Conservation (phyloP, 2,888 invertebrate species). For the Cryptus viduatorius region DNA sequence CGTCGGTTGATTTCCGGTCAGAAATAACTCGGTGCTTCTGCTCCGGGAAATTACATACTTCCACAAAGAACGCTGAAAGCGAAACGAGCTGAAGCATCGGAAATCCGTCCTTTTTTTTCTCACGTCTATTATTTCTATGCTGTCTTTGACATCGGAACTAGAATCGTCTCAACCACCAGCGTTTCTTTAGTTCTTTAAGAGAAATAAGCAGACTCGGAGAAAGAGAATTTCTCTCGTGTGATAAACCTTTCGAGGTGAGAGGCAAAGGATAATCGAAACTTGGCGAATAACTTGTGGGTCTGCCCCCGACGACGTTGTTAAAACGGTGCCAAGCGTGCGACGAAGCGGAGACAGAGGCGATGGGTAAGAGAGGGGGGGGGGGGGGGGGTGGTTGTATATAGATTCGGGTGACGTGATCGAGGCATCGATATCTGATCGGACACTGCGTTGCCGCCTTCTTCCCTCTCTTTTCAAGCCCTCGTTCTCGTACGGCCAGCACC, state of each 20-base stretch:
- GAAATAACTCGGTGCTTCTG: not conserved
- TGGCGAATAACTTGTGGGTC: conserved; percentile 54
- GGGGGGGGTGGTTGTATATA: conserved; percentile 33
- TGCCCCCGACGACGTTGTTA: conserved; percentile 23
- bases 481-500: not conserved
- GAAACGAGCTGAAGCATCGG: not conserved
- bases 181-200: not conserved
- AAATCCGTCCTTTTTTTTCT: not conserved
- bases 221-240: conserved; percentile 34
- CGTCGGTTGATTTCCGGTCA: conserved; percentile 2
- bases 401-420: conserved; percentile 71
- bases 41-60: not conserved
- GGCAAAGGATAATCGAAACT: conserved; percentile 62
- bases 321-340: conserved; percentile 68
- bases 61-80: not conserved
- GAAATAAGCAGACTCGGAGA: conserved; percentile 26
- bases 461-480: conserved; percentile 31
- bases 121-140: not conserved
- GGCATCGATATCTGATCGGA: conserved; percentile 76
- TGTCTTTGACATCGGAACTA: not conserved
- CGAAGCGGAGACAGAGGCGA: not conserved
- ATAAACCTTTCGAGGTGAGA: conserved; percentile 54
- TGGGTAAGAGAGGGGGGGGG: conserved; percentile 1
- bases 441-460: conserved; percentile 68
- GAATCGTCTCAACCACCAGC: not conserved